Percentiles rank a stretch among this genome's conserved stretches.
These are phyloP conservation scores for Sisyra nigra DNA, from an alignment of 2,888 invertebrate species.

Conservation along the genomic window DNA sequence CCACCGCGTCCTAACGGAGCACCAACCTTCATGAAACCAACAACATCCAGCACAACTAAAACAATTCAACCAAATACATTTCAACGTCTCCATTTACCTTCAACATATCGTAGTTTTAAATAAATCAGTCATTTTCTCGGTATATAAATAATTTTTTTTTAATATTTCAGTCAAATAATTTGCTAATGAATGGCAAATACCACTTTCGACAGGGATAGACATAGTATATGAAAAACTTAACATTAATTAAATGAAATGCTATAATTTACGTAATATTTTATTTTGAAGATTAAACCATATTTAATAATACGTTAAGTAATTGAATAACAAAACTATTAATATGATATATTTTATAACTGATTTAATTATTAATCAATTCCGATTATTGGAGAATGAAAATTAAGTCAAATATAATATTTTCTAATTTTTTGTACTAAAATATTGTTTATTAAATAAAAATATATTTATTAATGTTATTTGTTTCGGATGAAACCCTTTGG, in stretches of 20 bases:
- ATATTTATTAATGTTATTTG: neutral
- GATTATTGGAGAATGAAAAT: neutral
- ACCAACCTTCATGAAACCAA: slow-evolving; percentile 75
- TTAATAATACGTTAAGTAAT: neutral
- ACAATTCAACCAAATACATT: slow-evolving; percentile 25
- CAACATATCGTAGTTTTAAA: slow-evolving; percentile 5
- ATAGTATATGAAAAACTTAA: too few relatives aligned
- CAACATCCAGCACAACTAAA: slow-evolving; percentile 68
- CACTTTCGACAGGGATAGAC: too few relatives aligned
- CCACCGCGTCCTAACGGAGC: slow-evolving; percentile 25
- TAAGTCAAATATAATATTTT: neutral
- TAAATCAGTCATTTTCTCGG: neutral
- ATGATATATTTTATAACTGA: neutral
- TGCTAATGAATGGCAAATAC: too few relatives aligned
- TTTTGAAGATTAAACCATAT: neutral
- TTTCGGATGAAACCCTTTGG: neutral
- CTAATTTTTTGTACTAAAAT: neutral
- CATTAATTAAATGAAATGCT: neutral
- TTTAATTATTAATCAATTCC: neutral
- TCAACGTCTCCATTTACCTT: neutral
- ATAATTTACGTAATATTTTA: neutral
- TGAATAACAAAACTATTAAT: neutral
- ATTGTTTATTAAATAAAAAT: neutral
- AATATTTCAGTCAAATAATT: neutral
- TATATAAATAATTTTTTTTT: neutral